A percentile compares a stretch with the other conserved stretches of the same genome.
Conservation (phyloP, 1,140 invertebrate species). For the Leptopilina clavipes region DNA sequence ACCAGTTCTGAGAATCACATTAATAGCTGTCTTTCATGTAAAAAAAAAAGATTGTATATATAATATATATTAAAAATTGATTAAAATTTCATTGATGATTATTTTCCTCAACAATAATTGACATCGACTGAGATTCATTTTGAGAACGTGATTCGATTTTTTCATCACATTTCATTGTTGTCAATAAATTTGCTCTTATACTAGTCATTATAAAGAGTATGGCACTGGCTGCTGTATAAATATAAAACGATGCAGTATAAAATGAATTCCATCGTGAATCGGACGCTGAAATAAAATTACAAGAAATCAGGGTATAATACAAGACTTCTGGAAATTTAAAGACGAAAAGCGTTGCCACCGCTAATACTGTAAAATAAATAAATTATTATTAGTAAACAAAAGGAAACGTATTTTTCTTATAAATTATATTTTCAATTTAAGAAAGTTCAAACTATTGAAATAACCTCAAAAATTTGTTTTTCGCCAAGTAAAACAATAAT, state of each 20-base stretch:
- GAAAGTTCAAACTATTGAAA: no score
- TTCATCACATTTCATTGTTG: neutral
- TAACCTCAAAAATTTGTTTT: no score
- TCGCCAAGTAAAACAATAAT: no score
- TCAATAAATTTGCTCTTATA: neutral
- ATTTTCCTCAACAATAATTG: neutral
- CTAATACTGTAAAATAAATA: neutral
- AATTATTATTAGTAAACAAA: conserved; percentile 1
- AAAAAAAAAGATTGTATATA: neutral
- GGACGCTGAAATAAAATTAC: neutral
- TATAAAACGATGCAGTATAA: neutral
- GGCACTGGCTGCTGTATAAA: neutral
- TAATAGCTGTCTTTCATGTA: neutral
- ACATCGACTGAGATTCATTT: neutral
- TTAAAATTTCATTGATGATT: neutral
- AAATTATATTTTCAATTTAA: no score
- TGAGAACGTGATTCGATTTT: neutral
- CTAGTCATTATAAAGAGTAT: neutral
- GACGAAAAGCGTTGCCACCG: neutral
- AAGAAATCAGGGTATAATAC: neutral
- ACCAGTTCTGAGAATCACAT: neutral
- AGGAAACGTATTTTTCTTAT: no score
- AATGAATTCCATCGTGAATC: neutral
- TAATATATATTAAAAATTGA: neutral
- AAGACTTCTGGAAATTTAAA: neutral